These are phyloP conservation scores for Aplodontia rufa DNA, from an alignment of 2,113 vertebrate species.

Conservation along the genomic window DNA sequence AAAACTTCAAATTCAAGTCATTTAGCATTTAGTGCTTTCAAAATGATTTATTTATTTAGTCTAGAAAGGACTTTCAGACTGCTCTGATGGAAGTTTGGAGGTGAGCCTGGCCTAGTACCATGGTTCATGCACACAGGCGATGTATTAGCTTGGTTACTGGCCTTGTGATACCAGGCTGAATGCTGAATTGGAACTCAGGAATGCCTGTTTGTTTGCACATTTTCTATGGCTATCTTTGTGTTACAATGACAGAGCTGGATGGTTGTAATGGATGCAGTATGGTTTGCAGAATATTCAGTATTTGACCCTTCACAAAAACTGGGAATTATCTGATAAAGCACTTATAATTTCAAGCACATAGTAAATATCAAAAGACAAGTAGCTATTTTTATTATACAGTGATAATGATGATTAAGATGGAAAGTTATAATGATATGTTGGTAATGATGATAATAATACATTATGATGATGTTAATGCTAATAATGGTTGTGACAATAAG, in stretches of 20 bases:
- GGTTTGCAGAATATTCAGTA: not conserved
- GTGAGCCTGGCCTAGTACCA: accelerated
- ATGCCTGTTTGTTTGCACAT: not conserved
- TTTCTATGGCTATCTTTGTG: not conserved
- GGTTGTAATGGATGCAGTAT: not conserved
- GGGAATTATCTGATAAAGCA: not conserved
- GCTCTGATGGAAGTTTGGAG: not conserved
- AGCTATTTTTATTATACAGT: not conserved
- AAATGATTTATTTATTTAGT: not conserved
- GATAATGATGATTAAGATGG: not conserved
- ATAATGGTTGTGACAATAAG: not conserved
- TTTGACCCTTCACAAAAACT: not conserved
- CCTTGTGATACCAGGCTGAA: not conserved
- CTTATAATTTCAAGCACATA: not conserved
- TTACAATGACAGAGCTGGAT: not conserved
- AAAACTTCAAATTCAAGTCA: not conserved
- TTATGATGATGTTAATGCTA: not conserved
- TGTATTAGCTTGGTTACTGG: not conserved
- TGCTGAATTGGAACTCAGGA: not conserved
- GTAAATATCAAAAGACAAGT: not conserved
- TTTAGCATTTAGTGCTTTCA: not conserved
- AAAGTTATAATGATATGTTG: not conserved
- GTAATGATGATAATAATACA: not conserved
- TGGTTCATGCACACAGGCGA: accelerated
- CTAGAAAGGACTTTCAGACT: not conserved